Evolutionary conservation across 64 coral and sea anemone genomes (phyloP), one percentile per base, ranked within the genome.

Genomic region (Montipora sp.): DNA sequence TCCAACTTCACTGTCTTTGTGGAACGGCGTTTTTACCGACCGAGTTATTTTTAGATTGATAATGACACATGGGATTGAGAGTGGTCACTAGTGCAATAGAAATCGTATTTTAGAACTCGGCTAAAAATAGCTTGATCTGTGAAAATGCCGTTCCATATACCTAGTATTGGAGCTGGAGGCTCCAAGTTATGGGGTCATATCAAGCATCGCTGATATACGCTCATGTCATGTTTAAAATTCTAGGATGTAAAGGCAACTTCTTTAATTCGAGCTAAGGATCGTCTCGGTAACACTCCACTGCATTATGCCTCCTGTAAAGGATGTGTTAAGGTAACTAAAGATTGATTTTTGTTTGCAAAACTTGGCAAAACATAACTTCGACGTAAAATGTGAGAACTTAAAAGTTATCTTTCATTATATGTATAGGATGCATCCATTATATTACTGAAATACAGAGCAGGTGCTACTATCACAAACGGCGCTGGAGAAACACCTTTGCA

Each of bases 191-290:
- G 36, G 36, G 36, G 1, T 36, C 36, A 36, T 36, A 36, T 36
- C 36, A 2, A 36, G 36, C 36, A 36, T 36, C 36, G 36, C 36
- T 36, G 36, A 36, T 36, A 36, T 36, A 36, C 36, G 36, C 36
- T 36, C 36, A 36, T 36, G 36, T 36, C 36, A 36, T 36, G 36
- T 36, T 36, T 36, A 36, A 36, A 36, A 36, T 63, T 63, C 57
- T 20, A 97, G 95, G 95, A 97, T 48, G 95, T 97, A 3, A 97
- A 97, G 80, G 88, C 95, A 1, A 81, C 80, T 61, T 91, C 92
- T 18, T 63, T 97, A 0, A 97, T 97, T 69, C 85, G 95, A 24
- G 95, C 82, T 53, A 97, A 97, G 88, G 95, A 97, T 72, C 83
- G 91, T 1, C 79, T 94, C 43, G 95, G 95, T 19, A 97, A 97